Base-by-base conservation (phyloP, 2,113 vertebrate genomes). In the Paedocypris sp. region DNA sequence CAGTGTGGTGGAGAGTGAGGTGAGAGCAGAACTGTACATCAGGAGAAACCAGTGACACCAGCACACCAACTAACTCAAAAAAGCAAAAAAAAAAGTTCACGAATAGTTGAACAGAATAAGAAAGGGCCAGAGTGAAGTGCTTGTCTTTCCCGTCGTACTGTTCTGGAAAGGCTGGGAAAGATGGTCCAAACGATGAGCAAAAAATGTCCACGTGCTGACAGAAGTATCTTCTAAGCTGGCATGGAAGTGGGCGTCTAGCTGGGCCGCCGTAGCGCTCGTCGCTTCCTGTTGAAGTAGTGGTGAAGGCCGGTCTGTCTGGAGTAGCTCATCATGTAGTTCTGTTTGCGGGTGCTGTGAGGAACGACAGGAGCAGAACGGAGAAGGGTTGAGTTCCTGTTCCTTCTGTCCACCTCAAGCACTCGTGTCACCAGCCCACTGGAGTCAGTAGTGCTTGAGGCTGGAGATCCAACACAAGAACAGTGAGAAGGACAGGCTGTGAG, bases 301-400 rank as follows among this genome's bases (percentile, higher is more conserved):
- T 91, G 91, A 76, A 92, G 82, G 76, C 88, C 90, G 78, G 90
- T 91, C 88, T 97, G 94, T 76, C 93, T 88, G 87, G 94, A 93
- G 91, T 92, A 98, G 90, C 94, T 97, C 95, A 97, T 95, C 93
- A 97, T 97, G 87, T 96, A 97, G 90, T 94, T 98, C 88, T 98
- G 92, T 86, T 98, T 98, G 67, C 95, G 93, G 77, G 94, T 96
- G 88, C 95, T 98, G 86, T 51, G 60, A 47, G 35, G 12, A 52
- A 51, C 18, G 52, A 52, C 41, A 38, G 32, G 19, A 29, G 13
- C 41, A 16, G n/a, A 16, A 8, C 12, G 39, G 53, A 47, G 60
- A 15, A 47, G 41, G 60, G 4, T 56, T 22, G 45, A 57, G 20
- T 83, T 87, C n/a, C n/a, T n/a, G n/a, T n/a, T n/a, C n/a, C n/a